Conservation (phyloP, 2,888 invertebrate genomes). For the Lypha dubia region DNA sequence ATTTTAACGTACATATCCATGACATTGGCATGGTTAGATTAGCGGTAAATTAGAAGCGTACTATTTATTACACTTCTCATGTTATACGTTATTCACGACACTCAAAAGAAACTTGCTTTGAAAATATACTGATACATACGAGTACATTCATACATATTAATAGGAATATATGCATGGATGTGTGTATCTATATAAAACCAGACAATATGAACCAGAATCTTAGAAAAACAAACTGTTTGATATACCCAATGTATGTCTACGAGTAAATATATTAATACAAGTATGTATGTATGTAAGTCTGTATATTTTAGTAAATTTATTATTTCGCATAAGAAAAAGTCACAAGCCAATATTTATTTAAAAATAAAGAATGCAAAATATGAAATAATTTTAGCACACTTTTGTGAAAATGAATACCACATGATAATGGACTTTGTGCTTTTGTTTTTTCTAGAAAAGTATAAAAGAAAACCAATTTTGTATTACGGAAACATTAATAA, state of each 20-base stretch:
- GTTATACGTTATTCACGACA: not conserved
- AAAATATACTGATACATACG: not conserved
- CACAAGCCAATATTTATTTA: slow-evolving; percentile 11
- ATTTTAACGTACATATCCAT: slow-evolving; percentile 35
- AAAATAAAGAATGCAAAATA: slow-evolving; percentile 17
- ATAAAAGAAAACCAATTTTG: not conserved
- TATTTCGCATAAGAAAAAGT: not conserved
- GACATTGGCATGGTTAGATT: slow-evolving; percentile 46
- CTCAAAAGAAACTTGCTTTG: not conserved
- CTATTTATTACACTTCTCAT: not conserved
- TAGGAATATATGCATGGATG: too few relatives aligned
- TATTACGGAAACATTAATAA: too few relatives aligned
- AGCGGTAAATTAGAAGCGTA: not conserved
- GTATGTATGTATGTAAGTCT: not conserved
- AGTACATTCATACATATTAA: too few relatives aligned
- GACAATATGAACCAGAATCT: not conserved
- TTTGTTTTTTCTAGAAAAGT: not conserved
- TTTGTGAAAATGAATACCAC: slow-evolving; percentile 6
- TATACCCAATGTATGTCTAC: not conserved
- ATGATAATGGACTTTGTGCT: slow-evolving; percentile 47
- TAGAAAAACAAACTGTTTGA: not conserved
- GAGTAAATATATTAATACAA: not conserved
- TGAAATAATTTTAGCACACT: slow-evolving; percentile 15
- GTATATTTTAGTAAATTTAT: not conserved
- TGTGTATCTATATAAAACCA: not conserved